Conservation (phyloP, 2,113 vertebrate genomes). For the Aphyosemion australe region DNA sequence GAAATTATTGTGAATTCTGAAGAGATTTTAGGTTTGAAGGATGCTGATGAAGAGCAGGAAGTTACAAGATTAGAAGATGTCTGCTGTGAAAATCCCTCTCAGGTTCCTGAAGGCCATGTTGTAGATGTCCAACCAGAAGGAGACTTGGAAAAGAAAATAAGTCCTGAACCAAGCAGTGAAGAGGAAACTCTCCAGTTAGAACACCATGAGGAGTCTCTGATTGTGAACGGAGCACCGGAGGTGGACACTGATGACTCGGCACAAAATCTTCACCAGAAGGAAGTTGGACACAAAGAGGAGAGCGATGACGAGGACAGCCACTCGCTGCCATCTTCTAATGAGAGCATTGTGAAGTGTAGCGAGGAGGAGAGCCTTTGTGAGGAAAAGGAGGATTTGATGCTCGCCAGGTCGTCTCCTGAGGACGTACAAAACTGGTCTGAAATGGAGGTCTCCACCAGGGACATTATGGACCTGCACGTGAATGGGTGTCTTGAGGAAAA, state of each 20-base stretch:
- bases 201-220: background rate
- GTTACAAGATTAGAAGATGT: background rate
- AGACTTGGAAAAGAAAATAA: too few species aligned
- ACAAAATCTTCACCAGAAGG: background rate
- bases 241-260: background rate
- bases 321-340: conserved; percentile 50
- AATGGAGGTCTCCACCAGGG: background rate
- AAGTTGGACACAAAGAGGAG: background rate
- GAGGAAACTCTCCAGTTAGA: background rate
- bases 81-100: background rate
- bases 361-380: conserved; percentile 53
- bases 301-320: conserved; percentile 25
- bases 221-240: background rate
- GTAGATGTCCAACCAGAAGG: conserved; percentile 3
- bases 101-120: background rate
- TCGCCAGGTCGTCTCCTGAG: conserved; percentile 4
- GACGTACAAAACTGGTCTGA: conserved; percentile 24
- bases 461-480: conserved; percentile 31
- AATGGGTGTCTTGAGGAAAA: conserved; percentile 19
- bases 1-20: conserved; percentile 3
- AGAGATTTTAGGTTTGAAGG: background rate
- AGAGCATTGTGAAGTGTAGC: conserved; percentile 60
- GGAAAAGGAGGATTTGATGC: conserved; percentile 14
- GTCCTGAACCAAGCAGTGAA: background rate
- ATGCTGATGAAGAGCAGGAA: background rate